Conservation (phyloP, 2,113 vertebrate genomes). For the Semnornis frantzii region DNA sequence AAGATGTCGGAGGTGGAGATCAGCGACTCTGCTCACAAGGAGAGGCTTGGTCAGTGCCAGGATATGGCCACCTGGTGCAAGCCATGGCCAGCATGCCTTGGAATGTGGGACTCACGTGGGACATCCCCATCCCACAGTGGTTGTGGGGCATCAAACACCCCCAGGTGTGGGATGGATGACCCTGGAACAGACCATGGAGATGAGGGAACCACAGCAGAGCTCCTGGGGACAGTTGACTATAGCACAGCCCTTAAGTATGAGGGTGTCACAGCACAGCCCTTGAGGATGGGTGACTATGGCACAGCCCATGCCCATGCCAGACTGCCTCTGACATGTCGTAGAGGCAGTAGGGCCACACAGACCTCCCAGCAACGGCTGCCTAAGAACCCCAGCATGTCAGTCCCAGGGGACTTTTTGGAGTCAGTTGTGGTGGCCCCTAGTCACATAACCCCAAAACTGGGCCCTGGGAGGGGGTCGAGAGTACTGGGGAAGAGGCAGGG, state of each 20-base stretch:
- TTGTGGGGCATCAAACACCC: background rate
- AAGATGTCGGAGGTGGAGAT: slow-evolving; percentile 79
- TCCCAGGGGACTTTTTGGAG: accelerated
- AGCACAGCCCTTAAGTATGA: background rate
- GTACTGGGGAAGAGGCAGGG: accelerated
- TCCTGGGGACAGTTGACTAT: accelerated
- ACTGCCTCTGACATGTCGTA: background rate
- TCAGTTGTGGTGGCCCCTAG: accelerated
- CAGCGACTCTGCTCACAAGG: slow-evolving; percentile 62
- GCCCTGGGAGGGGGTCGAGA: background rate
- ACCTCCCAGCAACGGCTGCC: background rate
- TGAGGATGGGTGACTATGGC: background rate
- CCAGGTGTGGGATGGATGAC: background rate
- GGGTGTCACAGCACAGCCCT: background rate
- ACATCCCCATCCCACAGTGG: background rate
- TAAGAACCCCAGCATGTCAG: background rate
- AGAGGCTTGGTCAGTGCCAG: background rate
- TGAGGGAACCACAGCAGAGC: too few relatives aligned
- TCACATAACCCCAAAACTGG: background rate
- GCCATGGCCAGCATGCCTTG: accelerated
- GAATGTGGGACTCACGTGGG: accelerated
- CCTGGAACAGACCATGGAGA: background rate
- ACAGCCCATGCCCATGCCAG: background rate
- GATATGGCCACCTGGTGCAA: accelerated
- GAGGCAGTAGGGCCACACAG: background rate